phyloP scores from a whole-genome alignment of 1,140 invertebrate genomes.

The Drosophila prosaltans region DNA sequence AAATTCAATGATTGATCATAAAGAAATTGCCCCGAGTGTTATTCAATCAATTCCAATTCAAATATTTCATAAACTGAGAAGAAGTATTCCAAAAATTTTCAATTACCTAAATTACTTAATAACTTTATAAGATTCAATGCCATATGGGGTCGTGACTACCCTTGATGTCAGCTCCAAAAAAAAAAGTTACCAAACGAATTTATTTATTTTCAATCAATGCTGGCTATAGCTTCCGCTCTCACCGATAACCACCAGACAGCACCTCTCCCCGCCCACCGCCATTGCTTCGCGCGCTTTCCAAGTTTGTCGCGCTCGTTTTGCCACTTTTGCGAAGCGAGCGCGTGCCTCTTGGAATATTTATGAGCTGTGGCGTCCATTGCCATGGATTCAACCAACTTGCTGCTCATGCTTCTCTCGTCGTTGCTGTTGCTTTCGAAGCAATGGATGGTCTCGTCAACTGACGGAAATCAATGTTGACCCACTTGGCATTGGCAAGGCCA shows the following conservation, averaged over 20 bases:
- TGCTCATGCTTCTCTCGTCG: conserved; percentile 4
- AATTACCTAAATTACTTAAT: neutral
- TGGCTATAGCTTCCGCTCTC: conserved; percentile 25
- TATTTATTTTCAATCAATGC: conserved; percentile 80
- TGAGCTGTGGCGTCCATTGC: conserved; percentile 59
- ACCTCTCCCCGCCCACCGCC: neutral
- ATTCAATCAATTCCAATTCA: too few species aligned
- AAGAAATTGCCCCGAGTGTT: too few species aligned
- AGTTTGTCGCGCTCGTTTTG: conserved; percentile 69
- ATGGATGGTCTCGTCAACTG: conserved; percentile 36
- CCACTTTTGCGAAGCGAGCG: conserved; percentile 59
- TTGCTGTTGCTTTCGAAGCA: conserved; percentile 8
- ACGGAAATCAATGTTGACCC: conserved; percentile 78
- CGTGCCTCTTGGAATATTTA: conserved; percentile 77
- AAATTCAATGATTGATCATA: too few species aligned
- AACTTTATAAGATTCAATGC: conserved; percentile 14
- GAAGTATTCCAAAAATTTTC: neutral
- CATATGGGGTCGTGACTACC: conserved; percentile 12
- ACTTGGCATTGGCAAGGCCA: conserved; percentile 62
- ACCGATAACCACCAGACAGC: conserved; percentile 5
- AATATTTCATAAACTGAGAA: neutral
- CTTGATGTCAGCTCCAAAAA: conserved; percentile 21
- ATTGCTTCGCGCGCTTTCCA: conserved; percentile 39
- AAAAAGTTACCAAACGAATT: conserved; percentile 39
- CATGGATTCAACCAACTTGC: conserved; percentile 34